These are phyloP conservation scores for Vandiemenella viatica DNA, from an alignment of 2,888 invertebrate species.

Conservation along the genomic window DNA sequence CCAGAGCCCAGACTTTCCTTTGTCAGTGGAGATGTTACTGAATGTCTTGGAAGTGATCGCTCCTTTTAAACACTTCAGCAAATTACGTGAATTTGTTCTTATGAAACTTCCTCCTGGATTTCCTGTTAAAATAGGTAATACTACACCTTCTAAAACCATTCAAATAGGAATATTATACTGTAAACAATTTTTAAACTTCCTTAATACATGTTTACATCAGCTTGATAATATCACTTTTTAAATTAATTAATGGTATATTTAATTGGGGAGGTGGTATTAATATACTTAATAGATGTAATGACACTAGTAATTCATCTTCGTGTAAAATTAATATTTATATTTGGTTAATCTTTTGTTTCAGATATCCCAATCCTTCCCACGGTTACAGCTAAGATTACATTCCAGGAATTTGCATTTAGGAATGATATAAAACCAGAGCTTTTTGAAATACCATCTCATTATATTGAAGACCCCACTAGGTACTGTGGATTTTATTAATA, in stretches of 20 bases:
- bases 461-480: constrained; percentile 68
- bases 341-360: too few species aligned
- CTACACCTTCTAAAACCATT: background rate
- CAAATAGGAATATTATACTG: background rate
- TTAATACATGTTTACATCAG: background rate
- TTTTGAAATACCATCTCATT: constrained; percentile 74
- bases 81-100: constrained; percentile 86
- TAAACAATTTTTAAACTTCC: background rate
- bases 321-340: too few species aligned
- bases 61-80: constrained; percentile 94
- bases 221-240: background rate
- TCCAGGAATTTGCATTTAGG: constrained; percentile 91
- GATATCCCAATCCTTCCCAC: constrained; percentile 97
- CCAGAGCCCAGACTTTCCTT: constrained; percentile 83
- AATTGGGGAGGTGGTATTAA: too few species aligned
- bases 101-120: constrained; percentile 93
- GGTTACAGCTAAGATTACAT: constrained; percentile 94
- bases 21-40: constrained; percentile 84
- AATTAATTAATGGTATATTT: too few species aligned
- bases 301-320: too few species aligned
- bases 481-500: constrained; percentile 21
- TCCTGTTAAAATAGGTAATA: constrained; percentile 78
- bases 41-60: constrained; percentile 97
- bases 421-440: constrained; percentile 62
- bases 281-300: too few species aligned